Percentiles rank a stretch among this genome's conserved stretches.
Evolutionary conservation across 2,797 vertebrate species (phyloP).

Genomic region (Merluccius polli): DNA sequence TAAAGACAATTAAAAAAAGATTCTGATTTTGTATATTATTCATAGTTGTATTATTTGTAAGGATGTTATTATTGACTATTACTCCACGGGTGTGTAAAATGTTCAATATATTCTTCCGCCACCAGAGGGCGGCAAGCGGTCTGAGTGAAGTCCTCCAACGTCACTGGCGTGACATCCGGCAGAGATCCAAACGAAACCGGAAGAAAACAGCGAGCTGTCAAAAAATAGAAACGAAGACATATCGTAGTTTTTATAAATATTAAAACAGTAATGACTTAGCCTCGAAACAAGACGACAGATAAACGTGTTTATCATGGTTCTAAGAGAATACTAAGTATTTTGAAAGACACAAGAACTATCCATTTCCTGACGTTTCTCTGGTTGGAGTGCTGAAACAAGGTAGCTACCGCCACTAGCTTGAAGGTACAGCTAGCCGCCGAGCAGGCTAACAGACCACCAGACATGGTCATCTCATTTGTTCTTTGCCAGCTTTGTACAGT

Average conservation of each 20-base stretch:
- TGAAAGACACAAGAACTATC: conserved; percentile 27
- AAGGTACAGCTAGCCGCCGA: conserved; percentile 22
- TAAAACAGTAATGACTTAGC: conserved; percentile 42
- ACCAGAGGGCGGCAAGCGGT: background rate
- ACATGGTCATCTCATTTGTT: too few relatives aligned
- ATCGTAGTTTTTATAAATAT: conserved; percentile 8
- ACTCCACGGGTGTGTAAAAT: too few relatives aligned
- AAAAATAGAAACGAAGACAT: conserved; percentile 18
- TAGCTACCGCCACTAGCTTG: conserved; percentile 48
- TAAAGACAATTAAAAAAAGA: too few relatives aligned
- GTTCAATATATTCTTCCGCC: background rate
- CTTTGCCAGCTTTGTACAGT: background rate
- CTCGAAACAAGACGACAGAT: conserved; percentile 21
- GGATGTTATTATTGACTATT: too few relatives aligned
- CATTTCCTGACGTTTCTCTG: conserved; percentile 60
- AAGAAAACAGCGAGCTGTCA: conserved; percentile 64
- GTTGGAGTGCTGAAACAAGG: conserved; percentile 64
- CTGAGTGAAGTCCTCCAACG: background rate
- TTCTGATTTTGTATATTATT: too few relatives aligned
- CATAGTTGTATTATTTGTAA: too few relatives aligned
- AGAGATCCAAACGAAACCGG: conserved; percentile 46
- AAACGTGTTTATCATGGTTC: conserved; percentile 46
- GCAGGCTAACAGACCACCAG: background rate
- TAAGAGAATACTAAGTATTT: conserved; percentile 57
- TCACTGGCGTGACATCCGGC: conserved; percentile 26